Evolutionary conservation across 2,888 invertebrate genomes (phyloP).

Genomic region (Panopea generosa): DNA sequence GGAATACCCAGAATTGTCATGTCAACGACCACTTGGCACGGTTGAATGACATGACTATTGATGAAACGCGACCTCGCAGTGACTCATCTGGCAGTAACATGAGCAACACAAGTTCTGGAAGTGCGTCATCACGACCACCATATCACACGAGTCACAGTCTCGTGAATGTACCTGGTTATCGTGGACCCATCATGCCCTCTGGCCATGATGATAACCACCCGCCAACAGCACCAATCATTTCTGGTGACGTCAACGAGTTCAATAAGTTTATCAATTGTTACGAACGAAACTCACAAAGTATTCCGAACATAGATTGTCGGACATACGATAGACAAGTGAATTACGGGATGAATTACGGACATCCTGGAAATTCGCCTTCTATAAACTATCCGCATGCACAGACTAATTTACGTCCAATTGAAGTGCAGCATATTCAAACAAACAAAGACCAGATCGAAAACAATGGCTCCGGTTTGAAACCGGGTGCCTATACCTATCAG

Average conservation of each 20-base stretch:
- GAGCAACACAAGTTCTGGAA: slow-evolving; percentile 69
- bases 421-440: slow-evolving; percentile 61
- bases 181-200: slow-evolving; percentile 50
- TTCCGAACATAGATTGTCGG: slow-evolving; percentile 62
- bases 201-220: slow-evolving; percentile 33
- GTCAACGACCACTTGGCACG: slow-evolving; percentile 29
- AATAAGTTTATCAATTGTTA: slow-evolving; percentile 35
- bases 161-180: slow-evolving; percentile 57
- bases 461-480: slow-evolving; percentile 1
- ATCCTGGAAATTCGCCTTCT: slow-evolving; percentile 50
- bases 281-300: slow-evolving; percentile 26
- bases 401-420: slow-evolving; percentile 45
- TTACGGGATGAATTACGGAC: slow-evolving; percentile 32
- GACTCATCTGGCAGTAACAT: slow-evolving; percentile 70
- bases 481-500: slow-evolving; percentile 15
- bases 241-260: slow-evolving; percentile 65
- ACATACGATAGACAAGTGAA: slow-evolving; percentile 19
- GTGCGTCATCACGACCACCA: slow-evolving; percentile 57
- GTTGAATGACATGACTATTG: slow-evolving; percentile 49
- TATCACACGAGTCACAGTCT: slow-evolving; percentile 50
- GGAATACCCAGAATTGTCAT: slow-evolving; percentile 32
- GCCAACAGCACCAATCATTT: slow-evolving; percentile 52
- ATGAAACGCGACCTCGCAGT: slow-evolving; percentile 63
- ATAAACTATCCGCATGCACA: slow-evolving; percentile 32
- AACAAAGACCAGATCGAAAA: slow-evolving; percentile 15